Percentiles rank a stretch among this genome's conserved stretches.
Evolutionary conservation across 2,797 vertebrate genomes (phyloP).

Genomic region (Monodelphis domestica): DNA sequence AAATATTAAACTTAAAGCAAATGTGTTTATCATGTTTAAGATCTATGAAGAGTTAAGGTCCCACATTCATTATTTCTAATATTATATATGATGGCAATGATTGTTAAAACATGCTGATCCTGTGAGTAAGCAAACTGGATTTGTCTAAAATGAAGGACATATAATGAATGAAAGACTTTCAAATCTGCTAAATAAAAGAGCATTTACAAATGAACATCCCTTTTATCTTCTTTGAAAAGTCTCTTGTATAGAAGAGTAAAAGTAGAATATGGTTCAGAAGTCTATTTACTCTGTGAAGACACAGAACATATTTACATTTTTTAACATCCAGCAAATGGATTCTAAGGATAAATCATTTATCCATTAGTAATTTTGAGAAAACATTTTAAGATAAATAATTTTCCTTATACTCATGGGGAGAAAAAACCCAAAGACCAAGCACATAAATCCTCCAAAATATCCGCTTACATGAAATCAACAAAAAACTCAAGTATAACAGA

Average conservation of each 20-base stretch:
- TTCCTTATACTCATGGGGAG: background rate
- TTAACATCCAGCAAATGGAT: constrained; percentile 8
- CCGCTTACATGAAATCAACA: background rate
- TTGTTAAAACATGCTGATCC: background rate
- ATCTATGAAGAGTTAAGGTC: background rate
- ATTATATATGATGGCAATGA: background rate
- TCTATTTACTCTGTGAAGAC: constrained; percentile 31
- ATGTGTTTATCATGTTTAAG: constrained; percentile 3
- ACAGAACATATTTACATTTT: background rate
- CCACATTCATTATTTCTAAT: constrained; percentile 29
- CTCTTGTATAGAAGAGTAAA: constrained; percentile 18
- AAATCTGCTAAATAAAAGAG: constrained; percentile 26
- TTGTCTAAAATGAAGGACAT: constrained; percentile 16
- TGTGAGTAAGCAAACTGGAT: constrained; percentile 30
- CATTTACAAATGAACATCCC: background rate
- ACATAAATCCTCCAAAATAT: background rate
- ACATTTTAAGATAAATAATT: constrained; percentile 29
- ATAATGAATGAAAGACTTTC: constrained; percentile 3
- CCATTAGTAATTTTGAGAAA: constrained; percentile 33
- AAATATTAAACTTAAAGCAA: constrained; percentile 31
- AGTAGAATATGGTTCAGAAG: constrained; percentile 35
- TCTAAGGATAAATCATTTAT: background rate
- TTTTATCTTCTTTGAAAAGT: constrained; percentile 41
- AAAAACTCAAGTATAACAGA: constrained; percentile 13
- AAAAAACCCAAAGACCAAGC: background rate